Base-by-base conservation (phyloP, 2,888 invertebrate genomes). In the Bellardia bayeri region DNA sequence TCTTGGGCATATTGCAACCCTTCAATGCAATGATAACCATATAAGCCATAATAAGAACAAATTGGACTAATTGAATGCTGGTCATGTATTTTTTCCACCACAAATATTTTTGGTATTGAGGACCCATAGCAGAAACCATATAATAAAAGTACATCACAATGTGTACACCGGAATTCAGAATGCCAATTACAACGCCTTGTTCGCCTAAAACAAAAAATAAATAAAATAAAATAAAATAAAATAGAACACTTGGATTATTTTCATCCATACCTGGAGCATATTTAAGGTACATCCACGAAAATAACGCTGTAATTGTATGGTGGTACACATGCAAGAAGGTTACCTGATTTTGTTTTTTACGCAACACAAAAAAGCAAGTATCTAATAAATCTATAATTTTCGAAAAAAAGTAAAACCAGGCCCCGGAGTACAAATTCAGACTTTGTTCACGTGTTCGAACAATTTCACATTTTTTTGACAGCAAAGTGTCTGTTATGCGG, bases 301-400 rank as follows among this genome's bases (percentile, higher is more conserved):
- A 96, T 86, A 97, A 94, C 37, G 96, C 97, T 94, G 97, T 97
- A 92, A 96, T 94, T 2, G 96, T 95, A 92, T 98, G 98, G 93
- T 98, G 98, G 91, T 98, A 98, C 14, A 98, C 96, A 91, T 98
- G 98, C 23, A 98, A 95, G 92, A 97, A 97, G 0, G 97, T 96
- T 37, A 98, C 96, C 94, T 98, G 98, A 80, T 96, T 96, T 90
- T 97, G 96, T 93, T 98, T 98, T 94, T 98, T 98, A 71, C 98
- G 95, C 90, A 98, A 93, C 8, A 98, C 97, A 92, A 98, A 98
- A 94, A 98, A 98, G 33, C 97, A 95, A 0, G 97, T 97, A 91
- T 97, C 97, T 85, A 97, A 91, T 0, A 97, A 94, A 91, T 97
- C 97, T 2, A 96, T 94, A 72, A 97, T 94, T 94, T 97, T 97